Percentiles rank a stretch among this genome's conserved stretches.
Evolutionary conservation across 2,797 vertebrate species (phyloP).

Genomic region (Anisognathus igniventris): DNA sequence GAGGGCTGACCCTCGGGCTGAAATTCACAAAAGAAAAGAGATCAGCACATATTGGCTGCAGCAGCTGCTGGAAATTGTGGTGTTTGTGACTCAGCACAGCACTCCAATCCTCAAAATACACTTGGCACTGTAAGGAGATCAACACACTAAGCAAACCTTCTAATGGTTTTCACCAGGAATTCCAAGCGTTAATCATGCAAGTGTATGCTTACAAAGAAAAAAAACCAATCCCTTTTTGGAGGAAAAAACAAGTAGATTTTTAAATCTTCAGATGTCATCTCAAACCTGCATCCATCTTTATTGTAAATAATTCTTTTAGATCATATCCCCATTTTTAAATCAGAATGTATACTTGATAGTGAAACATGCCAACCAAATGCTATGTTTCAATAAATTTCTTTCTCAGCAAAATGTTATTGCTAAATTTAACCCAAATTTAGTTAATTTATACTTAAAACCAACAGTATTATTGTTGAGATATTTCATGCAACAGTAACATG

Average conservation of each 20-base stretch:
- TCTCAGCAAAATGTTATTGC: not conserved
- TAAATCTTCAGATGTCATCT: not conserved
- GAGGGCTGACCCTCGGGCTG: not conserved
- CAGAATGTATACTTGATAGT: not conserved
- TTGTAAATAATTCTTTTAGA: not conserved
- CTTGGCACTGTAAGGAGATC: not conserved
- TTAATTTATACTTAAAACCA: not conserved
- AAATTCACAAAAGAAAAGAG: not conserved
- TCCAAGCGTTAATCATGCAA: not conserved
- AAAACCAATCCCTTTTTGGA: not conserved
- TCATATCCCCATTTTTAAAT: not conserved
- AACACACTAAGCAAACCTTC: not conserved
- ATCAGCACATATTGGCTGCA: not conserved
- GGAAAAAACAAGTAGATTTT: not conserved
- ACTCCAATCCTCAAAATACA: not conserved
- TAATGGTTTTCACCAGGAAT: not conserved
- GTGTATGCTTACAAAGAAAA: not conserved
- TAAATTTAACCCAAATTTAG: not conserved
- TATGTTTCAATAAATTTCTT: not conserved
- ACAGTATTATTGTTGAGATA: not conserved
- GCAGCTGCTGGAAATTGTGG: not conserved
- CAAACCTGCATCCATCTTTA: not conserved
- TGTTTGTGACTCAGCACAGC: not conserved
- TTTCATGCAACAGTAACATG: not conserved
- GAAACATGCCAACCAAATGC: too few species aligned